Evolutionary conservation across 2,113 vertebrate genomes (phyloP), one percentile per base, ranked within the genome.

Genomic region (Platysternon megacephalum): DNA sequence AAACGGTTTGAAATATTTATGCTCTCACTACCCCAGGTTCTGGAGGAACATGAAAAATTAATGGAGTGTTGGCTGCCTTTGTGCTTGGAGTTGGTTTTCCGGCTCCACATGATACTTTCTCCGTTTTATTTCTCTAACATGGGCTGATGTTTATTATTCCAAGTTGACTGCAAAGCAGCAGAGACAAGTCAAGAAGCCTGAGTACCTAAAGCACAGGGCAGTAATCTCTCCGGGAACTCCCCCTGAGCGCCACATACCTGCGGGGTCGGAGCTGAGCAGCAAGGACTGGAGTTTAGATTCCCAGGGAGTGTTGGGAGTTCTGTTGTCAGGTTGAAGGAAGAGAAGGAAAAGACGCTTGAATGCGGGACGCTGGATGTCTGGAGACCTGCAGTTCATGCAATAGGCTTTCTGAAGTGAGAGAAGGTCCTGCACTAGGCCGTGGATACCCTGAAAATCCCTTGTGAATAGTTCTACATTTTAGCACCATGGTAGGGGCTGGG

Each of bases 1-100:
- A 82, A 90, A 58, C 5, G 2, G 0, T 11, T 61, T 94, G 96
- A 93, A 96, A 96, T 86, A 93, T 95, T 82, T 72, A 96, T 56
- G 58, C 42, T 49, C 39, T 72, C 68, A 80, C 84, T 9, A 1
- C 6, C 1, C 91, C 21, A 17, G 14, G 68, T 46, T 88, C 5
- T 5, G 82, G 61, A 79, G 83, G 46, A 16, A 1, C 80, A 56
- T 39, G 46, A 85, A 97, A 92, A 89, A 91, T 93, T 93, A 82
- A 97, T 42, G 91, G 87, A 0, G 4, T 1, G 1, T 35, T 81
- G 11, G 28, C 91, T 88, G 89, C 26, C 83, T 51, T 26, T 46
- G 56, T 3, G 51, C 81, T 80, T 28, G 0, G 5, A 84, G 90
- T 68, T 61, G 42, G 55, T 42, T 16, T 39, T 46, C 53, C 11